Evolutionary conservation across 2,888 invertebrate genomes (phyloP).

Genomic region (Chalcosyrphus nemorum): DNA sequence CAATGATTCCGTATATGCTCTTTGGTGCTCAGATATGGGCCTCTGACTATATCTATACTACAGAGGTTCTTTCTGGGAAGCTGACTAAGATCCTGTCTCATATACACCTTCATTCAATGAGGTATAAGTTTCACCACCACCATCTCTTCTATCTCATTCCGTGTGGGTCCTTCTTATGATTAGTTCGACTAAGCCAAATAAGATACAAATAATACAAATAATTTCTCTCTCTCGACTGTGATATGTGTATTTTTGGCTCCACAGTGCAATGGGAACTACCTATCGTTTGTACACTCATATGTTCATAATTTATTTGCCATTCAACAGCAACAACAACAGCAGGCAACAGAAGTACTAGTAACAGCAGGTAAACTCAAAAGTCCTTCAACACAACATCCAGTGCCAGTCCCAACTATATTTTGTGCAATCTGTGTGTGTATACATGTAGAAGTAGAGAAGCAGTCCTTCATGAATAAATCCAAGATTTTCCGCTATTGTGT

Average conservation of each 20-base stretch:
- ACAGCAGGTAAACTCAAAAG: conserved; percentile 68
- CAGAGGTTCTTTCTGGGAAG: too few relatives aligned
- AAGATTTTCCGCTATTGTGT: conserved; percentile 70
- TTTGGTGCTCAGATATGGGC: too few relatives aligned
- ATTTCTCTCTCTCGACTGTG: not conserved
- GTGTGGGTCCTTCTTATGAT: too few relatives aligned
- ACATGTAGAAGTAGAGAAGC: conserved; percentile 47
- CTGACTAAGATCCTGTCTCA: too few relatives aligned
- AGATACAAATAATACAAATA: not conserved
- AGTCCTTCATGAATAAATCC: conserved; percentile 73
- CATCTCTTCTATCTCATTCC: too few relatives aligned
- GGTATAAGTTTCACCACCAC: too few relatives aligned
- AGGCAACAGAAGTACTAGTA: conserved; percentile 42
- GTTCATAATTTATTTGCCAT: conserved; percentile 68
- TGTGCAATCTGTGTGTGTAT: not conserved
- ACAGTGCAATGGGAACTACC: conserved; percentile 28
- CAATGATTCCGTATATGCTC: too few relatives aligned
- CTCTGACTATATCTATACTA: too few relatives aligned
- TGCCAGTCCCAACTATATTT: conserved; percentile 13
- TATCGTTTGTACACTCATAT: conserved; percentile 32
- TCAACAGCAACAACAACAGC: conserved; percentile 57
- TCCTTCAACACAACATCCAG: conserved; percentile 60
- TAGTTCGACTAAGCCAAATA: too few relatives aligned
- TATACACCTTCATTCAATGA: too few relatives aligned
- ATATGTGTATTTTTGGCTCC: conserved; percentile 31